These are phyloP conservation scores for Xiphorhynchus elegans DNA, from an alignment of 2,113 vertebrate species.

Conservation along the genomic window DNA sequence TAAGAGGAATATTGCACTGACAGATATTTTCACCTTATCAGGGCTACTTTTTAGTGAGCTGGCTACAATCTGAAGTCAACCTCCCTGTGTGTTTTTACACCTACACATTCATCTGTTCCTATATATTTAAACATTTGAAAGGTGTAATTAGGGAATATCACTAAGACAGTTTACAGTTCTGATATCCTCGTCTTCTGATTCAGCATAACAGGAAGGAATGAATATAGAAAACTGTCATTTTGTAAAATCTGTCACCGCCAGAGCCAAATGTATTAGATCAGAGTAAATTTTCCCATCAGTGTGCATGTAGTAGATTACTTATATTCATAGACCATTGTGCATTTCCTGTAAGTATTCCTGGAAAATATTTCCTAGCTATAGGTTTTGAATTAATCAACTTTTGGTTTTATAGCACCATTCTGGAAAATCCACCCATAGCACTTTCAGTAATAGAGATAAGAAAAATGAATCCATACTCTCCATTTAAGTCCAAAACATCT, in stretches of 20 bases:
- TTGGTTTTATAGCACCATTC: conserved; percentile 74
- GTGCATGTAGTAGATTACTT: background rate
- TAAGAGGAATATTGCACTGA: background rate
- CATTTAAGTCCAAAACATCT: conserved; percentile 72
- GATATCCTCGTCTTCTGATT: background rate
- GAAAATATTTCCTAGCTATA: conserved; percentile 51
- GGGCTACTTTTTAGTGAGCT: background rate
- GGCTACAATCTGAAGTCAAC: background rate
- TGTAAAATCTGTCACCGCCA: background rate
- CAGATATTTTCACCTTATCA: background rate
- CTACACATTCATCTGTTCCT: background rate
- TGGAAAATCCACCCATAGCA: conserved; percentile 69
- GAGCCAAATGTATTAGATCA: background rate
- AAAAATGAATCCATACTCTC: conserved; percentile 67
- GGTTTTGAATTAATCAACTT: conserved; percentile 70
- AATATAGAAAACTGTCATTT: background rate
- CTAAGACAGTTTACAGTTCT: background rate
- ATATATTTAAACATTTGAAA: background rate
- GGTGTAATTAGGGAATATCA: background rate
- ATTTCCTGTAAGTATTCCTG: conserved; percentile 52
- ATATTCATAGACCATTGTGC: background rate
- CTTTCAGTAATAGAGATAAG: conserved; percentile 74
- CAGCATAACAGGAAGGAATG: background rate
- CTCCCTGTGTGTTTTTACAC: background rate
- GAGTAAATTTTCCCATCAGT: background rate